Base-by-base conservation (phyloP, 2,113 vertebrate genomes). In the Leptodactylus fuscus region DNA sequence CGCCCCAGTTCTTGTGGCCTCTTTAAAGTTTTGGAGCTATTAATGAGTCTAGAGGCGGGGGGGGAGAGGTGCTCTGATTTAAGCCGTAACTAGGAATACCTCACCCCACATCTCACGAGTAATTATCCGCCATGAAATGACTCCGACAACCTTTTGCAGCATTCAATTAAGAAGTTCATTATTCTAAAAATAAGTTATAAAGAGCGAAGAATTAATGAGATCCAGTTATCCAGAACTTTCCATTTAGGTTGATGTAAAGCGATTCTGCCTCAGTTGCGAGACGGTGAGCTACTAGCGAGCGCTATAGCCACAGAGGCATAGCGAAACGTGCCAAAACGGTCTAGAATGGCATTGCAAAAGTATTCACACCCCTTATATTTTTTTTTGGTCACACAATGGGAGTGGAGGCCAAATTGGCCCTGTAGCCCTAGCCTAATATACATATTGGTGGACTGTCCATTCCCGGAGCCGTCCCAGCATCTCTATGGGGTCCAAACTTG, bases 161-260 rank as follows among this genome's bases (percentile, higher is more conserved):
- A 8, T 73, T 58, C 81, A 82, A 82, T 73, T 82, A 82, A 27
- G 69, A 73, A 71, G 81, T 73, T 82, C 51, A 73, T 82, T 82
- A 82, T 73, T 82, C 81, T 82, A 82, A 70, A 73, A 82, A 73
- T 82, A 82, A 55, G 67, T 46, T 51, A 1, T 38, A 75, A 27
- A 48, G 44, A 16, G 24, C 2, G 1, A 24, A 16, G 46, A 24
- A 75, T 15, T 74, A 44, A 75, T 46, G 41, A 75, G 73, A 75
- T 49, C 44, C 18, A 36, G 65, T 69, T 69, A 81, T 32, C 44
- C 27, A 49, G 15, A 49, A 48, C 41, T 9, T 74, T 10, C 22
- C 9, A 46, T 74, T 46, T 74, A 34, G 70, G 41, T 46, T 27
- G 5, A 12, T 46, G 0, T 27, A 51, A 18, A 5, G 6, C 0